Percentiles rank a stretch among this genome's conserved stretches.
phyloP scores from a whole-genome alignment of 2,113 vertebrate genomes.

The Plotosus lineatus region DNA sequence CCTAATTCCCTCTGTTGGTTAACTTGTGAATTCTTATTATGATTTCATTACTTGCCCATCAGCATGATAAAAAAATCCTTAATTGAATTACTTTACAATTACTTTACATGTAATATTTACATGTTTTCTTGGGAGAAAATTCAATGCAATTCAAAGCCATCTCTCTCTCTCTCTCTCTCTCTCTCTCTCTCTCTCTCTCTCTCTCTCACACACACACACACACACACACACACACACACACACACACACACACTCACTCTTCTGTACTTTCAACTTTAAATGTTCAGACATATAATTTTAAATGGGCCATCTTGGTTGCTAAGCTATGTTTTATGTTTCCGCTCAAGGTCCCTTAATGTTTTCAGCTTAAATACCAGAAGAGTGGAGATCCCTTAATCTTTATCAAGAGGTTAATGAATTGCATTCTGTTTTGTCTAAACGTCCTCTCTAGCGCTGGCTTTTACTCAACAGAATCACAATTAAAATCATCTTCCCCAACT shows the following conservation, averaged over 20 bases:
- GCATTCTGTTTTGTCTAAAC: constrained; percentile 5
- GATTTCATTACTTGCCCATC: constrained; percentile 71
- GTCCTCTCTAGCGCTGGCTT: constrained; percentile 30
- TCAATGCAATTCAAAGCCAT: too few species aligned
- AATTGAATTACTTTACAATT: constrained; percentile 88
- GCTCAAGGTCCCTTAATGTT: neutral
- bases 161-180: too few species aligned
- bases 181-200: too few species aligned
- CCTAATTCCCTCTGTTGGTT: neutral
- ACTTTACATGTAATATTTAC: constrained; percentile 76
- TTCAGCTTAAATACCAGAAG: constrained; percentile 5
- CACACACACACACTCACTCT: too few species aligned
- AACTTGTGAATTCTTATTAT: neutral
- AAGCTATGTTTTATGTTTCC: neutral
- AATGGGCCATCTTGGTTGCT: neutral
- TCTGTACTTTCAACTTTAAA: neutral
- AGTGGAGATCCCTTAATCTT: neutral
- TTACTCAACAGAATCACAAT: constrained; percentile 46
- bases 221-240: too few species aligned
- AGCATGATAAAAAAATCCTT: constrained; percentile 89
- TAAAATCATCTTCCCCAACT: constrained; percentile 28
- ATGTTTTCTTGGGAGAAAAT: constrained; percentile 75
- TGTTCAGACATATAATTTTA: neutral
- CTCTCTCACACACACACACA: too few species aligned
- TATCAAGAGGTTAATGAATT: constrained; percentile 33